Conservation (phyloP, 2,888 invertebrate species). For the Phortica okadai region DNA sequence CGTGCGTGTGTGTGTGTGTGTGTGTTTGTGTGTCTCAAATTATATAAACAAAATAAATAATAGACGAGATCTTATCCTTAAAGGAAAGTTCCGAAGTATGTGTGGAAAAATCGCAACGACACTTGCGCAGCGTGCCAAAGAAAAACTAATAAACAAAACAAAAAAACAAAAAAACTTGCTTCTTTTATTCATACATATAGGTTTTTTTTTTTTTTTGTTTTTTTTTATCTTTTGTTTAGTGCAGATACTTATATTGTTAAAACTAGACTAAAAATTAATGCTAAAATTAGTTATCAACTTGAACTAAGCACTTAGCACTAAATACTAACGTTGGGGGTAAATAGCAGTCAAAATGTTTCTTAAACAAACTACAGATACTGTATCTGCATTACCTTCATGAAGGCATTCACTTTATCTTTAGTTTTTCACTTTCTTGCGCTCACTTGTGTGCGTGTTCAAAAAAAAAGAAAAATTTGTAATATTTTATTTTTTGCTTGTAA, state of each 20-base stretch:
- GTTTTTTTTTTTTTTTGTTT: neutral
- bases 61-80: conserved; percentile 70
- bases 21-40: conserved; percentile 28
- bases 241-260: neutral
- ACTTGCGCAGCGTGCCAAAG: neutral
- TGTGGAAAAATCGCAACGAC: conserved; percentile 25
- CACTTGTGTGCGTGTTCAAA: neutral
- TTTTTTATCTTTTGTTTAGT: conserved; percentile 5
- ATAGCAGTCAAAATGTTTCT: conserved; percentile 70
- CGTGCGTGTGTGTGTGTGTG: neutral
- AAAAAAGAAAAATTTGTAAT: neutral
- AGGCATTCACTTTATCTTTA: conserved; percentile 44
- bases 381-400: conserved; percentile 41
- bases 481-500: conserved; percentile 3
- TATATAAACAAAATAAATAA: conserved; percentile 50
- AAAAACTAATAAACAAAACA: neutral
- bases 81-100: conserved; percentile 64
- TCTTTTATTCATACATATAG: neutral
- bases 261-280: conserved; percentile 40
- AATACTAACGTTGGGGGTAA: conserved; percentile 71
- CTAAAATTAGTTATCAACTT: conserved; percentile 47
- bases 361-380: conserved; percentile 25
- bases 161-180: neutral
- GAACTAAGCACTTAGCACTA: conserved; percentile 56
- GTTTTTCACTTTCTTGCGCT: conserved; percentile 34